phyloP scores from a whole-genome alignment of 2,888 invertebrate genomes.

The Fabriciana adippe region DNA sequence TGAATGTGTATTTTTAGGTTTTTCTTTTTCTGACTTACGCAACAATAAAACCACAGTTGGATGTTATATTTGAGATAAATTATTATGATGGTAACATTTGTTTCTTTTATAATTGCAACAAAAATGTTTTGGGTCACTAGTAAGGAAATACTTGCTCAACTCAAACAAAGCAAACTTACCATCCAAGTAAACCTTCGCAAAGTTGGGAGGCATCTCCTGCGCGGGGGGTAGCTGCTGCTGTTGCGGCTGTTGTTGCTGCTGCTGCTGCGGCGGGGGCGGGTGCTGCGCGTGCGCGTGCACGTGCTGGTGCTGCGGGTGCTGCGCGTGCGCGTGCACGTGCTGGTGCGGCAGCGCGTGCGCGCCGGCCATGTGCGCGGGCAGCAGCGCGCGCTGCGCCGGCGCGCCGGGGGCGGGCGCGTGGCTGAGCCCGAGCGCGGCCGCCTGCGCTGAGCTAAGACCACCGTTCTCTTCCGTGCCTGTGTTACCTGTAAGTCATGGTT shows the following conservation, averaged over 20 bases:
- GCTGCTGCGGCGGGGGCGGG: constrained; percentile 36
- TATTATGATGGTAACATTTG: background rate
- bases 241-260: constrained; percentile 32
- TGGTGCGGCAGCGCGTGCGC: constrained; percentile 48
- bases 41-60: too few species aligned
- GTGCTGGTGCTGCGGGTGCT: constrained; percentile 43
- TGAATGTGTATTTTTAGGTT: too few species aligned
- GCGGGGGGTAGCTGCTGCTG: constrained; percentile 35
- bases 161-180: constrained; percentile 49
- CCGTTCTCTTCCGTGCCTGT: constrained; percentile 45
- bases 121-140: background rate
- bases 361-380: constrained; percentile 54
- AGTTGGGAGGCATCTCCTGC: constrained; percentile 55
- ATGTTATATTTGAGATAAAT: too few species aligned
- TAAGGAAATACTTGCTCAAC: too few species aligned
- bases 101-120: too few species aligned
- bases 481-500: constrained; percentile 37
- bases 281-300: constrained; percentile 52
- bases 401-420: constrained; percentile 68
- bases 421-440: constrained; percentile 70
- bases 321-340: constrained; percentile 45
- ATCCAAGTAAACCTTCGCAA: constrained; percentile 67
- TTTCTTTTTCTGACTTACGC: background rate
- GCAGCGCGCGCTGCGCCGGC: constrained; percentile 57
- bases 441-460: constrained; percentile 70